Base-by-base conservation (phyloP, 1,140 invertebrate genomes). In the Macrocentrus cingulum region DNA sequence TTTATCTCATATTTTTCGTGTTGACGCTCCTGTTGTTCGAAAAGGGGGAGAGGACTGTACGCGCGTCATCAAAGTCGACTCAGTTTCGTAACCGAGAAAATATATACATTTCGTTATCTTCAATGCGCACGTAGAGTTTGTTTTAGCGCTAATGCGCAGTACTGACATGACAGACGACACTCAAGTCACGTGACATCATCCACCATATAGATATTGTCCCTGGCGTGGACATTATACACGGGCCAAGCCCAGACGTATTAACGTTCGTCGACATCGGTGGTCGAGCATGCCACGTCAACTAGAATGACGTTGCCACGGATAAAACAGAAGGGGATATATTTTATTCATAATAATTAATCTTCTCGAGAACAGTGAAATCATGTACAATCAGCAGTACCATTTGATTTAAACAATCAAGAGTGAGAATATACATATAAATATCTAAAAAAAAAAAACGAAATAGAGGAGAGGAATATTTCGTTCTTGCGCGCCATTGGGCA, bases 201-300 rank as follows among this genome's bases (percentile, higher is more conserved):
- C n/a, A n/a, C n/a, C n/a, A n/a, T n/a, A n/a, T n/a, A n/a, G n/a
- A n/a, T n/a, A n/a, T n/a, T n/a, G n/a, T n/a, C n/a, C n/a, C n/a
- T n/a, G n/a, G 29, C 19, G 49, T 34, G 54, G 32, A 32, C 36
- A 50, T n/a, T n/a, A 54, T 29, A 56, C 8, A 42, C 42, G 41
- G 42, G 42, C 49, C 53, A 36, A 32, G 34, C 45, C 48, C 29
- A 25, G 22, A 44, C 34, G 32, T 56, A 39, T 48, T 46, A 54
- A 56, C 48, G 49, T 54, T 46, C 50, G 22, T 20, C 39, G 46
- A 36, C 50, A 46, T 50, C 42, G 41, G 49, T 59, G 50, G 20
- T 44, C 53, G 53, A 29, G 48, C 13, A 54, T 54, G 62, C 62
- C 62, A 63, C 62, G 62, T 63, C 58, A 60, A 55, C 55, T 20